Evolutionary conservation across 2,797 vertebrate species (phyloP).

Genomic region (Anolis apletophallus): DNA sequence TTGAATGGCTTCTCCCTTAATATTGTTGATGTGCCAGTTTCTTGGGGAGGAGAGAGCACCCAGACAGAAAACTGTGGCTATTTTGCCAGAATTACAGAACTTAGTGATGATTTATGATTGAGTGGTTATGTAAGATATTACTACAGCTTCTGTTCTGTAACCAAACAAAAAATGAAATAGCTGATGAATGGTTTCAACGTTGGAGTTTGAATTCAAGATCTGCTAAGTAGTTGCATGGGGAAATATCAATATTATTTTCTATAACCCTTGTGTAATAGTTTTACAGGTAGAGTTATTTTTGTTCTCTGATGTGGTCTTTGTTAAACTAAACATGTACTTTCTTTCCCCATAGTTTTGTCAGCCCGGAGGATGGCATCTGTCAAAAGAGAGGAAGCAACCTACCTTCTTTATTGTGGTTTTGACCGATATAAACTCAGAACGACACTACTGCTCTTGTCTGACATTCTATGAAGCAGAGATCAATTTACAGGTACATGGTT

Average conservation of each 20-base stretch:
- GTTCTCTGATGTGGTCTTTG: neutral
- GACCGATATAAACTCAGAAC: constrained; percentile 97
- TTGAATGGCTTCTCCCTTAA: too few relatives aligned
- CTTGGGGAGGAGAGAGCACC: neutral
- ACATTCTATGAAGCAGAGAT: constrained; percentile 97
- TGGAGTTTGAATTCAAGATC: neutral
- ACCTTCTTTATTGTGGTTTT: constrained; percentile 97
- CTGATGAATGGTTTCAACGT: neutral
- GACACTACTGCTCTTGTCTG: constrained; percentile 97
- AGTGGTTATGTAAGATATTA: neutral
- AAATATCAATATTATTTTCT: neutral
- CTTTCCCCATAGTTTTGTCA: constrained; percentile 90
- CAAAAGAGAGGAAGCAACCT: constrained; percentile 90
- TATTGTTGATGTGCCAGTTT: neutral
- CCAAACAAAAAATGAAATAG: neutral
- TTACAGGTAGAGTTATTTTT: neutral
- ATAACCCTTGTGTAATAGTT: neutral
- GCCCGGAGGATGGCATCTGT: constrained; percentile 94
- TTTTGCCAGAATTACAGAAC: neutral
- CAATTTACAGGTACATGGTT: constrained; percentile 89
- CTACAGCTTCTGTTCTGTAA: neutral
- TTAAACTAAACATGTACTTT: constrained; percentile 42
- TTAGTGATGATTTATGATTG: neutral
- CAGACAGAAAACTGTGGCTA: neutral
- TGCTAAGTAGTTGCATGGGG: neutral